Evolutionary conservation across 2,113 vertebrate genomes (phyloP).

Genomic region (Pantherophis guttatus): DNA sequence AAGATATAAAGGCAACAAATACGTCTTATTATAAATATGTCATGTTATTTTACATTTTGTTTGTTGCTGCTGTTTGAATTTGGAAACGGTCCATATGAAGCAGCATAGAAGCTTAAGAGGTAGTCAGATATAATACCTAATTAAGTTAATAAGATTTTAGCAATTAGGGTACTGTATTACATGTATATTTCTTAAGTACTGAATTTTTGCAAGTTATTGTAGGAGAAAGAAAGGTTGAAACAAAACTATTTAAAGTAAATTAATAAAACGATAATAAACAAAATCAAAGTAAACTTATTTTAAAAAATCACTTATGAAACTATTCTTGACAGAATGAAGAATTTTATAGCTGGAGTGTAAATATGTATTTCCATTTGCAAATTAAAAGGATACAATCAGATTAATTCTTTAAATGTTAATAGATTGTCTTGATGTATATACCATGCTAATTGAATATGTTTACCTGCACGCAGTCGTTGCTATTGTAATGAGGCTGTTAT

Average conservation of each 20-base stretch:
- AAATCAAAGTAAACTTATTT: background rate
- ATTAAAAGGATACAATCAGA: background rate
- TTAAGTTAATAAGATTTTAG: background rate
- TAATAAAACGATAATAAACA: background rate
- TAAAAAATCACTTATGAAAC: background rate
- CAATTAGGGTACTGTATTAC: background rate
- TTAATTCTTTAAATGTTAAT: constrained; percentile 48
- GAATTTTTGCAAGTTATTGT: no score
- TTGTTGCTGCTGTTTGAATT: background rate
- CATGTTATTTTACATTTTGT: background rate
- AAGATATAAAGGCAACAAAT: background rate
- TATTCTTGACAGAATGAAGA: background rate
- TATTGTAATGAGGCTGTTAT: background rate
- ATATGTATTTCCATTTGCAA: constrained; percentile 3
- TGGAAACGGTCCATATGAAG: background rate
- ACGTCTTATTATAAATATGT: background rate
- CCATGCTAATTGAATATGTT: constrained; percentile 19
- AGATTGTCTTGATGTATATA: constrained; percentile 40
- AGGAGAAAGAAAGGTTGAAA: background rate
- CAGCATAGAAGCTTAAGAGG: background rate
- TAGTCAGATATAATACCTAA: background rate
- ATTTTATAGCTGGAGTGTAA: constrained; percentile 22
- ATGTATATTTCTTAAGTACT: background rate
- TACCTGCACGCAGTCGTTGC: background rate
- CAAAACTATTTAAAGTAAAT: background rate